A percentile compares a stretch with the other conserved stretches of the same genome.
Evolutionary conservation across 1,140 invertebrate genomes (phyloP).

Genomic region (Cylas formicarius): DNA sequence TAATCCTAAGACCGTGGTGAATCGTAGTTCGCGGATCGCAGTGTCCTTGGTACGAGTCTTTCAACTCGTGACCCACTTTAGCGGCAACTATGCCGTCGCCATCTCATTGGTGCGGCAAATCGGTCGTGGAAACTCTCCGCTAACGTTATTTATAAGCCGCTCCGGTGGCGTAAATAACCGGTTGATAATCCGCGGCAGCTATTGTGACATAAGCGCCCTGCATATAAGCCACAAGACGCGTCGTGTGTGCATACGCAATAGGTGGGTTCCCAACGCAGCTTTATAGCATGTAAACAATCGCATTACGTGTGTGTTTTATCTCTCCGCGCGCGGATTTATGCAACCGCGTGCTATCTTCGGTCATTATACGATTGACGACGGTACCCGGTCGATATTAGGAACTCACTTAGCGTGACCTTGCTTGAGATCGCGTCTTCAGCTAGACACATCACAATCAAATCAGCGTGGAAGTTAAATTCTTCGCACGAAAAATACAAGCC

Average conservation of each 20-base stretch:
- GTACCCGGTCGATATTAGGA: too few relatives aligned
- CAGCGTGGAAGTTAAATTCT: too few relatives aligned
- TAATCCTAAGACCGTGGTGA: constrained; percentile 26
- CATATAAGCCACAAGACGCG: constrained; percentile 1
- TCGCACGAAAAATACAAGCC: too few relatives aligned
- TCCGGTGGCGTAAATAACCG: constrained; percentile 18
- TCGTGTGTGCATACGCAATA: constrained; percentile 14
- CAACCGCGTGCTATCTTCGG: constrained; percentile 7
- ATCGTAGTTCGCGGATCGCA: constrained; percentile 29
- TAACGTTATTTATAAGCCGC: constrained; percentile 29
- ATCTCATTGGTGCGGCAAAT: constrained; percentile 26
- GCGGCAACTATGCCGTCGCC: constrained; percentile 23
- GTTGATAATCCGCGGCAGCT: constrained; percentile 22
- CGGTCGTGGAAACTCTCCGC: constrained; percentile 18
- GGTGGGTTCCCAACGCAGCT: constrained; percentile 21
- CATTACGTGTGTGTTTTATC: constrained; percentile 19
- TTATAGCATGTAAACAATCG: constrained; percentile 20
- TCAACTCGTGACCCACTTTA: constrained; percentile 42
- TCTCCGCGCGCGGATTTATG: constrained; percentile 3
- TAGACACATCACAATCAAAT: too few relatives aligned
- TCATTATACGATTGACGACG: too few relatives aligned
- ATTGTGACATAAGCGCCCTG: constrained; percentile 26
- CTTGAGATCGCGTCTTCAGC: too few relatives aligned
- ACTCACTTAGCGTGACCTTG: too few relatives aligned
- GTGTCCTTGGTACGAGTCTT: constrained; percentile 42